phyloP scores from a whole-genome alignment of 1,140 invertebrate genomes.

The Mizuhopecten yessoensis region DNA sequence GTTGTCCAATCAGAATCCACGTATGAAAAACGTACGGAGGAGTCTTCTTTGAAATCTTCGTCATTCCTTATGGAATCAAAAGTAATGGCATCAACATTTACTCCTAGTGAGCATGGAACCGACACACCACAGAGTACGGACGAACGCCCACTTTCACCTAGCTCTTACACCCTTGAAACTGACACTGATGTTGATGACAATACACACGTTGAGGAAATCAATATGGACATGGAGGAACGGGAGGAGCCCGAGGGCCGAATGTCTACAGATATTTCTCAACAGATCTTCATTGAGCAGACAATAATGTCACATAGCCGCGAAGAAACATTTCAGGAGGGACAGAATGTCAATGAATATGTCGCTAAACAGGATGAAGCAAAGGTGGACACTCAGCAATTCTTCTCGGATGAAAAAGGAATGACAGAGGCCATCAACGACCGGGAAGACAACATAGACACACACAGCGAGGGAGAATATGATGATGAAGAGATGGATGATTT shows the following conservation, averaged over 20 bases:
- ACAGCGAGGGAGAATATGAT: slow-evolving; percentile 57
- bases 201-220: slow-evolving; percentile 52
- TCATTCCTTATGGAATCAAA: slow-evolving; percentile 53
- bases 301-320: slow-evolving; percentile 62
- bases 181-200: slow-evolving; percentile 66
- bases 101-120: slow-evolving; percentile 45
- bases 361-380: neutral
- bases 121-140: slow-evolving; percentile 60
- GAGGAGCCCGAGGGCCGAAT: slow-evolving; percentile 74
- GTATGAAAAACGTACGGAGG: neutral
- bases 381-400: neutral
- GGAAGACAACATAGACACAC: neutral
- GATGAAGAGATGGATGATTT: slow-evolving; percentile 54
- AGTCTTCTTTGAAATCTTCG: neutral
- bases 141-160: slow-evolving; percentile 76
- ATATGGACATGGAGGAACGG: slow-evolving; percentile 57
- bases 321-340: slow-evolving; percentile 30
- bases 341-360: neutral
- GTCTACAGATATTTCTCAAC: slow-evolving; percentile 75
- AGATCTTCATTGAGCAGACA: slow-evolving; percentile 79
- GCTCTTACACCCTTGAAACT: slow-evolving; percentile 75
- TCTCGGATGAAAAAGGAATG: neutral
- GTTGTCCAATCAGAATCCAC: neutral
- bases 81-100: slow-evolving; percentile 52
- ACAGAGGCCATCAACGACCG: neutral